Conservation (phyloP, 2,113 vertebrate genomes). For the Podarcis muralis region DNA sequence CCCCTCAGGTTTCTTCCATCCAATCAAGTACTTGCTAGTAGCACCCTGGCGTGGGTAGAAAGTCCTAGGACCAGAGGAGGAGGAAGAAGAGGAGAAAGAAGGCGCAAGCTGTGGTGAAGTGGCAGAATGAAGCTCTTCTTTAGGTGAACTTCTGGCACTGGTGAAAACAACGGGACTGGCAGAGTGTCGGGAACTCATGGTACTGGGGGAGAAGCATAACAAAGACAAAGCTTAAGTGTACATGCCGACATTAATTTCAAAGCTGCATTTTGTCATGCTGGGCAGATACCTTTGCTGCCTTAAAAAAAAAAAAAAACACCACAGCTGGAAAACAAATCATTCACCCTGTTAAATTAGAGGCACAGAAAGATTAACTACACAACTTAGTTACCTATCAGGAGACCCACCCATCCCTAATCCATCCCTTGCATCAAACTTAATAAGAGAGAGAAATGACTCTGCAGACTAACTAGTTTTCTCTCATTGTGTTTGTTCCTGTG, state of each 20-base stretch:
- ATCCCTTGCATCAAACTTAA: neutral
- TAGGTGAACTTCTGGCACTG: constrained; percentile 89
- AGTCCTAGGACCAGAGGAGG: constrained; percentile 91
- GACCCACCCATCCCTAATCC: neutral
- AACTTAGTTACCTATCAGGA: neutral
- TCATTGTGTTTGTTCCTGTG: neutral
- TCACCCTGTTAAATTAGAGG: neutral
- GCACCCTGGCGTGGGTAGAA: constrained; percentile 99
- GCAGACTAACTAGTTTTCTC: neutral
- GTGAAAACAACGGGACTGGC: constrained; percentile 84
- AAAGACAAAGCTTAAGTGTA: constrained; percentile 50
- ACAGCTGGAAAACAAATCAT: neutral
- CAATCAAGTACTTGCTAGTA: constrained; percentile 98
- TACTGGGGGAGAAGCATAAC: constrained; percentile 73
- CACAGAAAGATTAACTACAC: neutral
- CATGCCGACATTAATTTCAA: neutral
- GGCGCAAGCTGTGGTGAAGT: constrained; percentile 81
- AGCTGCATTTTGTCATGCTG: constrained; percentile 2
- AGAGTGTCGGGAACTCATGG: constrained; percentile 87
- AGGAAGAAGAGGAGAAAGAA: constrained; percentile 87
- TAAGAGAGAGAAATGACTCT: neutral
- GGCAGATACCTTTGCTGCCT: neutral
- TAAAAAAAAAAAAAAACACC: too few relatives aligned
- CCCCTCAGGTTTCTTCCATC: constrained; percentile 98
- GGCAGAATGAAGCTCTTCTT: constrained; percentile 89